A percentile compares a stretch with the other conserved stretches of the same genome.
Conservation (phyloP, 1,140 invertebrate genomes). For the Drosophila insularis region DNA sequence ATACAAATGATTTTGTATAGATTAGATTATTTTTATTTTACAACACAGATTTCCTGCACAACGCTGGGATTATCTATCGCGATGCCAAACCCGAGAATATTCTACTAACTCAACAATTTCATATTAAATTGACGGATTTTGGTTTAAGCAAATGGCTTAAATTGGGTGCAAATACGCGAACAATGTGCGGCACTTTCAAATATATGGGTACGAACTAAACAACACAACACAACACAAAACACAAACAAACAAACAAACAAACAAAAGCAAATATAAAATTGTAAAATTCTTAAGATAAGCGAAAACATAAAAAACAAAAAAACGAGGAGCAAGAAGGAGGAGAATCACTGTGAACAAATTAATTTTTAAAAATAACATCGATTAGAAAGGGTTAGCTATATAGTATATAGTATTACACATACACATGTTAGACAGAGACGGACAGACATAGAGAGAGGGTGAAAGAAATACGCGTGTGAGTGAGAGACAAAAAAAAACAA, state of each 20-base stretch:
- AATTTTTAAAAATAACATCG: slow-evolving; percentile 1
- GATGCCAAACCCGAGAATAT: slow-evolving; percentile 96
- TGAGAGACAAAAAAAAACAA: slow-evolving; percentile 4
- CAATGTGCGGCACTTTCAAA: slow-evolving; percentile 94
- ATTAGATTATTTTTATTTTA: neutral
- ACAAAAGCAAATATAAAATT: slow-evolving; percentile 31
- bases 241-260: slow-evolving; percentile 38
- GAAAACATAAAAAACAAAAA: slow-evolving; percentile 5
- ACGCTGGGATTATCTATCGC: slow-evolving; percentile 94
- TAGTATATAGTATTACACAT: neutral
- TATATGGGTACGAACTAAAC: slow-evolving; percentile 90
- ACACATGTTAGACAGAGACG: slow-evolving; percentile 1
- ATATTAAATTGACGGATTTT: slow-evolving; percentile 94
- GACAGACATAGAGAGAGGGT: slow-evolving; percentile 18
- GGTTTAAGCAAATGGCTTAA: slow-evolving; percentile 96
- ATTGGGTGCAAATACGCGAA: slow-evolving; percentile 89
- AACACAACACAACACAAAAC: slow-evolving; percentile 13
- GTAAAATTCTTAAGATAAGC: slow-evolving; percentile 8
- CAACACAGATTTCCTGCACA: slow-evolving; percentile 94
- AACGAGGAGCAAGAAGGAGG: slow-evolving; percentile 1
- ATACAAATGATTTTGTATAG: neutral
- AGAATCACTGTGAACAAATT: slow-evolving; percentile 8
- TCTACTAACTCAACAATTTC: slow-evolving; percentile 90
- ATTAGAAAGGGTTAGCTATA: slow-evolving; percentile 14
- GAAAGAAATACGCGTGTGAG: slow-evolving; percentile 10